Conservation (phyloP, 2,113 vertebrate species). For the Paradisaea rubra region DNA sequence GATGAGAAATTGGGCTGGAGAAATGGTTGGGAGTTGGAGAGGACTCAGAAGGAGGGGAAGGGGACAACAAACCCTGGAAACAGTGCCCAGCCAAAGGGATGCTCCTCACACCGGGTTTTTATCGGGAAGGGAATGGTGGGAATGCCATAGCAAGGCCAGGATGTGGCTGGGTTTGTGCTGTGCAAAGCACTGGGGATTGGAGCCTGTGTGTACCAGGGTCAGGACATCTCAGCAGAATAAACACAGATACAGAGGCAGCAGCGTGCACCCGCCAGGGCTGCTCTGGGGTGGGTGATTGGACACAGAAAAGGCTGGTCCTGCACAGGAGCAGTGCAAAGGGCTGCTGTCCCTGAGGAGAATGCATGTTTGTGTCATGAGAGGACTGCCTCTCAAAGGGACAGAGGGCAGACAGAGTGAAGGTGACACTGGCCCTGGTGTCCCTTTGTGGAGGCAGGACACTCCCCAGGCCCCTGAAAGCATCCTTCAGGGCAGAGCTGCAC, state of each 20-base stretch:
- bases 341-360: neutral
- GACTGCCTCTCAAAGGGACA: neutral
- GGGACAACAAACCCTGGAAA: accelerated
- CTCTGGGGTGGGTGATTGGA: neutral
- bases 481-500: neutral
- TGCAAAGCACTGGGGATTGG: neutral
- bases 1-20: neutral
- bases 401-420: neutral
- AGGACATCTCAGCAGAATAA: neutral
- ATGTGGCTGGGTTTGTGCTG: accelerated
- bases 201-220: accelerated
- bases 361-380: neutral
- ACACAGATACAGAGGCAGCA: neutral
- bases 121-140: neutral
- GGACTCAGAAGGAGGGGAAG: neutral
- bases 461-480: neutral
- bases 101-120: neutral
- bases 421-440: neutral
- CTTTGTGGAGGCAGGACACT: neutral
- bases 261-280: neutral
- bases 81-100: neutral
- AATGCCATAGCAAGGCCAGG: neutral
- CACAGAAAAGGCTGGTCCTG: neutral
- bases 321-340: neutral
- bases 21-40: neutral